A percentile compares a stretch with the other conserved stretches of the same genome.
Evolutionary conservation across 2,888 invertebrate species (phyloP).

Genomic region (Perithous albicinctus): DNA sequence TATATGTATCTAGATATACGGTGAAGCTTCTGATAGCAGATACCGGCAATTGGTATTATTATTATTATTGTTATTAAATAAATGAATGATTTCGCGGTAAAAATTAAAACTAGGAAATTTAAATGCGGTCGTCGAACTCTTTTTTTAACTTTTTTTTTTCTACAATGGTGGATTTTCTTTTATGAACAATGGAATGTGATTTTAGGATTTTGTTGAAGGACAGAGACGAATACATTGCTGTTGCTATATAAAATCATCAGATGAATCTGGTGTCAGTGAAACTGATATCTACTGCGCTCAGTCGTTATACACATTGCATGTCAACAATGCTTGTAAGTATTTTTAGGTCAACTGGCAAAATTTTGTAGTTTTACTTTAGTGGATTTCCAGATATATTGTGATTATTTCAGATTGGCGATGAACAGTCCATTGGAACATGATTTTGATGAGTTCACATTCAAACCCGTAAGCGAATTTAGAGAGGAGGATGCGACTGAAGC

Average conservation of each 20-base stretch:
- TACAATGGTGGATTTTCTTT: too few species aligned
- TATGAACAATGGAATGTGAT: neutral
- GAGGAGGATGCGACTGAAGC: constrained; percentile 73
- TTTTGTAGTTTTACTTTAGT: constrained; percentile 3
- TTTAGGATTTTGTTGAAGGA: neutral
- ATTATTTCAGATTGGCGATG: constrained; percentile 82
- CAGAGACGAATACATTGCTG: neutral
- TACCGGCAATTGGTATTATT: constrained; percentile 18
- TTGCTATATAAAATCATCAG: neutral
- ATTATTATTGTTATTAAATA: too few species aligned
- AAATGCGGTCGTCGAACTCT: neutral
- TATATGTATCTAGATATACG: neutral
- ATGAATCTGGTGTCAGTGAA: constrained; percentile 10
- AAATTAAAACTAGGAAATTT: neutral
- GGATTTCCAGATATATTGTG: neutral
- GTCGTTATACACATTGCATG: constrained; percentile 40
- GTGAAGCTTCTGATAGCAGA: constrained; percentile 4
- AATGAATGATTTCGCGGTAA: constrained; percentile 7
- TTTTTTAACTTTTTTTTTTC: neutral
- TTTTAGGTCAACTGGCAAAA: too few species aligned
- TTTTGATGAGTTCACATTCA: constrained; percentile 81
- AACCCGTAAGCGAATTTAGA: constrained; percentile 57
- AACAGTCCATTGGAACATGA: constrained; percentile 83
- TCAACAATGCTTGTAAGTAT: constrained; percentile 66
- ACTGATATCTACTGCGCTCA: constrained; percentile 1